Evolutionary conservation across 2,888 invertebrate genomes (phyloP).

Genomic region (Patella caerulea): DNA sequence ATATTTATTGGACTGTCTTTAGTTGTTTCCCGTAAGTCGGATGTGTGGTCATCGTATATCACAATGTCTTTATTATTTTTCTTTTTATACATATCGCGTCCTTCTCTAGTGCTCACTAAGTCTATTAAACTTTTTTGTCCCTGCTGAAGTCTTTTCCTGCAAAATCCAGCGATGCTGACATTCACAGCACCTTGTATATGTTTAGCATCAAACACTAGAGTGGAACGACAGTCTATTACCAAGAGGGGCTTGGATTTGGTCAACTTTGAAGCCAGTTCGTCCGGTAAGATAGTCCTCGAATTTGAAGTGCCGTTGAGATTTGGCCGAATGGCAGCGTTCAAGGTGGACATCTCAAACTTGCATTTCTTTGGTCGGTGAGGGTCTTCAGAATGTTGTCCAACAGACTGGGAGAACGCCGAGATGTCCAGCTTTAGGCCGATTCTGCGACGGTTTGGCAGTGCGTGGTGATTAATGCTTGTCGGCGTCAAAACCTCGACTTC

Average conservation of each 20-base stretch:
- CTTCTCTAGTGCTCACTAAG: conserved; percentile 78
- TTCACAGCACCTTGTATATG: conserved; percentile 79
- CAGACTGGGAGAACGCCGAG: conserved; percentile 18
- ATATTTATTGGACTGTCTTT: conserved; percentile 77
- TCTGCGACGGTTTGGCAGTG: conserved; percentile 32
- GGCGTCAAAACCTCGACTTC: conserved; percentile 58
- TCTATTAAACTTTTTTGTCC: conserved; percentile 80
- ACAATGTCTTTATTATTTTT: conserved; percentile 76
- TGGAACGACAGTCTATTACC: conserved; percentile 80
- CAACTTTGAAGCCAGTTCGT: conserved; percentile 53
- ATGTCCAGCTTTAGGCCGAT: conserved; percentile 47
- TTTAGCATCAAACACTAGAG: conserved; percentile 80
- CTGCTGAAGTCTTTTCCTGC: conserved; percentile 78
- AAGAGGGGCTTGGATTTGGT: conserved; percentile 64
- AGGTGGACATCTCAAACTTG: conserved; percentile 40
- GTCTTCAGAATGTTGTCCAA: conserved; percentile 24
- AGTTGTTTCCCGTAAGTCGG: conserved; percentile 74
- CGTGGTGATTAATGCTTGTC: conserved; percentile 37
- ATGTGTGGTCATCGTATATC: conserved; percentile 80
- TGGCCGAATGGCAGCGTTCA: conserved; percentile 6
- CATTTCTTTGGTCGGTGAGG: conserved; percentile 52
- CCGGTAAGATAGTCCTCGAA: conserved; percentile 47
- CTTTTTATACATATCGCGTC: conserved; percentile 77
- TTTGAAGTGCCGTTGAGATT: neutral
- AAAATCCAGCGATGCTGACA: conserved; percentile 82